Conservation (phyloP, 2,888 invertebrate species). For the Lepidonotus clava region DNA sequence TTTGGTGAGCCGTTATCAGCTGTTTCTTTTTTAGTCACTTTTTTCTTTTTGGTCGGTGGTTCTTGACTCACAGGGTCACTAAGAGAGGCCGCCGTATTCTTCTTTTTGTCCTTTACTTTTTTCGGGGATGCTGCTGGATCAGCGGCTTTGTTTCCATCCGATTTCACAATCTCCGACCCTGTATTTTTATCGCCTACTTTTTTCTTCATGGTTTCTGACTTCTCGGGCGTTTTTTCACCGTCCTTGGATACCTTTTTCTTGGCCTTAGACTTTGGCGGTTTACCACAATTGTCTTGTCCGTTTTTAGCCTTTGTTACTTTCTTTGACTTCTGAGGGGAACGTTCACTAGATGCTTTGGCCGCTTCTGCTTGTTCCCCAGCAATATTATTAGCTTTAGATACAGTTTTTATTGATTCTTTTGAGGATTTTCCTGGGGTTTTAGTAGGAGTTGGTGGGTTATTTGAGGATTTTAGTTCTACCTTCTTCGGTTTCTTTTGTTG, state of each 20-base stretch:
- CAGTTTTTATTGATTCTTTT: too few relatives aligned
- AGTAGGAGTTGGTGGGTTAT: neutral
- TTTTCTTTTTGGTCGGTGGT: neutral
- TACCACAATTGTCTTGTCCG: neutral
- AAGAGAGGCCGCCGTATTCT: neutral
- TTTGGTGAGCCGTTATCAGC: neutral
- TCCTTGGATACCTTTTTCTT: constrained; percentile 17
- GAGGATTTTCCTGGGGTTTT: neutral
- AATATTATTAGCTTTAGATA: neutral
- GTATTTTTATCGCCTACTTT: neutral
- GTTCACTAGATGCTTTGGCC: neutral
- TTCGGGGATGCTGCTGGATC: neutral
- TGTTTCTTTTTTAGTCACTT: neutral
- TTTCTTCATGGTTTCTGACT: neutral
- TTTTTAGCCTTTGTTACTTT: neutral
- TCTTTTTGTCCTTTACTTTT: neutral
- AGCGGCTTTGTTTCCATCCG: neutral
- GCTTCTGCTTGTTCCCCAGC: neutral
- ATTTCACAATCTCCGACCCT: neutral
- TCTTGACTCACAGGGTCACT: neutral
- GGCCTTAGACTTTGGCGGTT: neutral
- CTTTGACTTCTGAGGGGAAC: neutral
- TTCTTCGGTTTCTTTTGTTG: neutral
- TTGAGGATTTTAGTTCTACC: neutral
- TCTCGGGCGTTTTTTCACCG: neutral